These are phyloP conservation scores for Scaptomyza reducta DNA, from an alignment of 2,888 invertebrate species.

Conservation along the genomic window DNA sequence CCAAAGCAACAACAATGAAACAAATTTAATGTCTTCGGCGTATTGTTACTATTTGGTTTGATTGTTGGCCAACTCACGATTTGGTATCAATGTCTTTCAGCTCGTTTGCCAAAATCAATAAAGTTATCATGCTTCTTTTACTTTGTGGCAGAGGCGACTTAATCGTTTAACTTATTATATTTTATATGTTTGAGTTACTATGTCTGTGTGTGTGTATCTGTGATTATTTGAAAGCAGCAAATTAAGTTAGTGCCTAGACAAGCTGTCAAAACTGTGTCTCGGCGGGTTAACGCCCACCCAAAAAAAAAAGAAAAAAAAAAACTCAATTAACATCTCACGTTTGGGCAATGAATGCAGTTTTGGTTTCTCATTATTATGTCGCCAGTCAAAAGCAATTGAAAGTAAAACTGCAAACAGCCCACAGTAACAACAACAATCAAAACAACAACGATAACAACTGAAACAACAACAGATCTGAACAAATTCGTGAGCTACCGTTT, in stretches of 20 bases:
- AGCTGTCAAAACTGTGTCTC: constrained; percentile 64
- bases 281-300: constrained; percentile 69
- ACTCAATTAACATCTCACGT: constrained; percentile 77
- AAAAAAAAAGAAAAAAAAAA: constrained; percentile 37
- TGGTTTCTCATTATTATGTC: constrained; percentile 75
- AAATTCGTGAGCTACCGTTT: constrained; percentile 81
- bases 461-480: constrained; percentile 29
- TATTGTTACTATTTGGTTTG: constrained; percentile 70
- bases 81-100: constrained; percentile 75
- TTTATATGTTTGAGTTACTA: constrained; percentile 3
- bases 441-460: constrained; percentile 31
- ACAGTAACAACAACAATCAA: constrained; percentile 25
- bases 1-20: constrained; percentile 41
- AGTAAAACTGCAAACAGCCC: constrained; percentile 57
- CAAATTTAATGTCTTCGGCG: constrained; percentile 33
- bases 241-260: constrained; percentile 58
- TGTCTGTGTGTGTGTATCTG: neutral
- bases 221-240: constrained; percentile 62
- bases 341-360: constrained; percentile 73
- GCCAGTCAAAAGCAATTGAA: constrained; percentile 78
- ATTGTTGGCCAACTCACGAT: constrained; percentile 75
- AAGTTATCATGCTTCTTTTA: constrained; percentile 55
- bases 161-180: constrained; percentile 27
- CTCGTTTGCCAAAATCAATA: constrained; percentile 76
- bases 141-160: constrained; percentile 59